phyloP scores from a whole-genome alignment of 37 sponge, comb jelly and placozoan genomes.

The Tethya wilhelma region DNA sequence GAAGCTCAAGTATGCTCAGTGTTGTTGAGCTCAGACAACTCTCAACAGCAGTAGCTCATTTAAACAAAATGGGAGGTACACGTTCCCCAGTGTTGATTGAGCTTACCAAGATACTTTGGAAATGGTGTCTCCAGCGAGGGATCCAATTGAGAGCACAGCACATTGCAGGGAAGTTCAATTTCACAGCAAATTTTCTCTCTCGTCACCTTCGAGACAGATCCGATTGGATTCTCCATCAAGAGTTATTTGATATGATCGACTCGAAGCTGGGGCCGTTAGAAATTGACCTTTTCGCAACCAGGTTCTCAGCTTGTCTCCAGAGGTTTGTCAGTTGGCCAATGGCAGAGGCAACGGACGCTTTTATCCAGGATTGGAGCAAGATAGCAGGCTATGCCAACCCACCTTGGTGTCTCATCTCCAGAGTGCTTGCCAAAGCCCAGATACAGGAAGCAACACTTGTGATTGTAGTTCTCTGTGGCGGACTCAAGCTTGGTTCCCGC shows the following conservation, averaged over 20 bases:
- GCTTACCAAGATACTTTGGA: conserved; percentile 16
- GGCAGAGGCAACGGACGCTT: conserved; percentile 52
- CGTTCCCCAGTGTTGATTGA: background rate
- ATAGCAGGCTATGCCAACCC: conserved; percentile 27
- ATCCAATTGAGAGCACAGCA: conserved; percentile 12
- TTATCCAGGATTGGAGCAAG: conserved; percentile 36
- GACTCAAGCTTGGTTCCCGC: conserved; percentile 51
- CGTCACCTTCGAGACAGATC: conserved; percentile 28
- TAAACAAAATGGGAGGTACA: conserved; percentile 51
- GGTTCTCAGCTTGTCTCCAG: conserved; percentile 36
- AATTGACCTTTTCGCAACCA: conserved; percentile 60
- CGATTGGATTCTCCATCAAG: conserved; percentile 54
- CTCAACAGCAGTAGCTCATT: conserved; percentile 28
- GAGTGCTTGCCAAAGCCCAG: conserved; percentile 22
- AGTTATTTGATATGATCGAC: conserved; percentile 24
- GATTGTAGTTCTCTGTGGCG: no score
- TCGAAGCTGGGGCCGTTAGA: conserved; percentile 8
- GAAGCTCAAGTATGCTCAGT: background rate
- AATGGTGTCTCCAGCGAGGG: conserved; percentile 17
- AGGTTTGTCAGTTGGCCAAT: conserved; percentile 51
- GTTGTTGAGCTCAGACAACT: conserved; percentile 25
- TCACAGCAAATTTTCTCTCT: conserved; percentile 40
- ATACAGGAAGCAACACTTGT: conserved; percentile 9
- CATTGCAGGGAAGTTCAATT: conserved; percentile 25
- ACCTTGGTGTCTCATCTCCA: conserved; percentile 42